Evolutionary conservation across 2,888 invertebrate species (phyloP).

Genomic region (Oscheius sp.): DNA sequence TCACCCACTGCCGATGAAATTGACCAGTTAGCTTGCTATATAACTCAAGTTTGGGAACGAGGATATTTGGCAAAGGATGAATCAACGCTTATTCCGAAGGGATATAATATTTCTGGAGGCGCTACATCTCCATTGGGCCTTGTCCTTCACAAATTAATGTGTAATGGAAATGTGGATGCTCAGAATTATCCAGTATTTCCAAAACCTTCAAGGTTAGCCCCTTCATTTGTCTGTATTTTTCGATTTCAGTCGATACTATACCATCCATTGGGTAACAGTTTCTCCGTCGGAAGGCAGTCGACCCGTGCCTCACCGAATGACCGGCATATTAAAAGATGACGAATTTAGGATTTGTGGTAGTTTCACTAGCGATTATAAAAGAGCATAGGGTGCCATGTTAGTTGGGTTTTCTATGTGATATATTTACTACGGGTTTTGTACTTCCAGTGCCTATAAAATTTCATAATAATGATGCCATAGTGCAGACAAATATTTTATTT

Average conservation of each 20-base stretch:
- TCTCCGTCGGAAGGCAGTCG: constrained; percentile 50
- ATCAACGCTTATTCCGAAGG: neutral
- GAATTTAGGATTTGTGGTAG: constrained; percentile 39
- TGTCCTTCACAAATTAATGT: constrained; percentile 7
- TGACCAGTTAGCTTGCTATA: neutral
- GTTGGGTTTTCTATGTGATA: neutral
- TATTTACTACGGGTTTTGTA: neutral
- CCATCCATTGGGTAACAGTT: constrained; percentile 55
- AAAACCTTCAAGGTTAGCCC: constrained; percentile 4
- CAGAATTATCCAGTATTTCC: constrained; percentile 5
- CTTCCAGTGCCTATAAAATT: neutral
- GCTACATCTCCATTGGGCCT: constrained; percentile 3
- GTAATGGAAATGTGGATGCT: neutral
- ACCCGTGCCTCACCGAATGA: constrained; percentile 58
- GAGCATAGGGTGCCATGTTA: neutral
- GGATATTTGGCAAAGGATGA: neutral
- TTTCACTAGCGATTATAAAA: constrained; percentile 28
- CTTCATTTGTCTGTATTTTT: neutral
- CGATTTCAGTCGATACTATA: constrained; percentile 46
- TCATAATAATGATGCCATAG: too few species aligned
- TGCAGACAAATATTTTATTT: neutral
- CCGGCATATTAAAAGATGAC: constrained; percentile 46
- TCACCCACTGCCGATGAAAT: neutral
- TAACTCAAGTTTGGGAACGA: neutral
- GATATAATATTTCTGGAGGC: neutral